Percentiles rank a stretch among this genome's conserved stretches.
These are phyloP conservation scores for Tauraco hartlaubi DNA, from an alignment of 2,797 vertebrate genomes.

Conservation along the genomic window DNA sequence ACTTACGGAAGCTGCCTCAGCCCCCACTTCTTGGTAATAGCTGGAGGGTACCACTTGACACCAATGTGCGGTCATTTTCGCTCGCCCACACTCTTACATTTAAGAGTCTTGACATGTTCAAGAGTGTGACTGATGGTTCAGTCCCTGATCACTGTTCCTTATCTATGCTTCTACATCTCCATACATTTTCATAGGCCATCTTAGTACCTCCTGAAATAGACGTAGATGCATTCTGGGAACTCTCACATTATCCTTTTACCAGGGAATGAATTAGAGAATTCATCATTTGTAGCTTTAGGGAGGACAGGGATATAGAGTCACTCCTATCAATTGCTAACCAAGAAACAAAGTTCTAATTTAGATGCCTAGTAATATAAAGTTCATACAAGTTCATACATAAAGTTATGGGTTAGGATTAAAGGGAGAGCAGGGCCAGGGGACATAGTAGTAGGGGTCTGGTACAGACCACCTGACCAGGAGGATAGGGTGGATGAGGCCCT, in stretches of 20 bases:
- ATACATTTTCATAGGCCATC: neutral
- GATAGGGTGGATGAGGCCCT: no score
- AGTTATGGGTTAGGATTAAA: no score
- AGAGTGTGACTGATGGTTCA: neutral
- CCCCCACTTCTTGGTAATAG: neutral
- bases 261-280: neutral
- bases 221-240: neutral
- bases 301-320: neutral
- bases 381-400: neutral
- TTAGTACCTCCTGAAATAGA: neutral
- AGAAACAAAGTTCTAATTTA: neutral
- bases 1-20: constrained; percentile 60
- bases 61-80: neutral
- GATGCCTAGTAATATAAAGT: neutral
- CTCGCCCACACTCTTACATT: neutral
- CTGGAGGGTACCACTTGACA: constrained; percentile 4
- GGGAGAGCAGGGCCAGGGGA: no score
- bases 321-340: neutral
- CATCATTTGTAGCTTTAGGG: neutral
- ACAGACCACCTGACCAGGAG: no score
- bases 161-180: neutral
- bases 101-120: neutral
- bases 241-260: neutral
- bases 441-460: no score
- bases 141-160: neutral